Conservation (phyloP, 2,113 vertebrate species). For the Prolemur simus region DNA sequence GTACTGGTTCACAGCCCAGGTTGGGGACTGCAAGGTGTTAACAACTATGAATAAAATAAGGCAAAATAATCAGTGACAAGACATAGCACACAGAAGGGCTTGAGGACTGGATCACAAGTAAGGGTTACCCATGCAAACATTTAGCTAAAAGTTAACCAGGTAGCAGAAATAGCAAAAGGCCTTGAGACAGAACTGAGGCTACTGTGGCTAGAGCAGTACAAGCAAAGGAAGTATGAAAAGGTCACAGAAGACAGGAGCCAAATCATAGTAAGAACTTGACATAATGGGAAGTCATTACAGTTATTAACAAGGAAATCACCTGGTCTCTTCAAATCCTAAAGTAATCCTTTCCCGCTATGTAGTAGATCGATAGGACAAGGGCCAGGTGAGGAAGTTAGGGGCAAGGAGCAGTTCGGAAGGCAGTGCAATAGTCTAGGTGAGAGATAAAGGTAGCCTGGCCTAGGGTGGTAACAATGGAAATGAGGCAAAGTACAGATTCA, state of each 20-base stretch:
- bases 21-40: too few relatives aligned
- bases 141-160: background rate
- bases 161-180: background rate
- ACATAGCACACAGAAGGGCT: background rate
- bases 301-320: background rate
- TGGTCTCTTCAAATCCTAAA: background rate
- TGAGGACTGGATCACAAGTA: background rate
- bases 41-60: background rate
- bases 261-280: background rate
- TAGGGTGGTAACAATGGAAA: background rate
- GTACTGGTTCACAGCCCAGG: too few relatives aligned
- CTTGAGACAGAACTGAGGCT: background rate
- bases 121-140: background rate
- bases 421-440: background rate
- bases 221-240: background rate
- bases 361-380: background rate
- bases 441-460: background rate
- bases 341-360: background rate
- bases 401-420: background rate
- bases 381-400: background rate
- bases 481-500: background rate
- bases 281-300: background rate
- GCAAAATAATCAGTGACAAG: background rate
- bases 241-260: background rate
- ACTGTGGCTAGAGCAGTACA: background rate